Conservation (phyloP, 2,888 invertebrate genomes). For the Desoria tigrina region DNA sequence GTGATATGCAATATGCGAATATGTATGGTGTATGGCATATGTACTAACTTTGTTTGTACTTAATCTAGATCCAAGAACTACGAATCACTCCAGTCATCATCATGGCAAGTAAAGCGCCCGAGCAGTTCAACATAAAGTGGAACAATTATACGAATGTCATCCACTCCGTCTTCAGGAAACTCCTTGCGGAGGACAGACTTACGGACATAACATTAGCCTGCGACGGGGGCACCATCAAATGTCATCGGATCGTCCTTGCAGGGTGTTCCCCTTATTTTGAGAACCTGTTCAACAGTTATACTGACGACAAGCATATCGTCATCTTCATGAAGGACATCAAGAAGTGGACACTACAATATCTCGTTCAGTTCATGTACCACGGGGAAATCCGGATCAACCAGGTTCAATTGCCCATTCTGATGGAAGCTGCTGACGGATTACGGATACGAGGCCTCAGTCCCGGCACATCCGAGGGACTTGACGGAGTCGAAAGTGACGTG, state of each 20-base stretch:
- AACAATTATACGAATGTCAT: slow-evolving; percentile 79
- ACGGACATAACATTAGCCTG: slow-evolving; percentile 87
- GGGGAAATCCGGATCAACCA: slow-evolving; percentile 86
- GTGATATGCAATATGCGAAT: no score
- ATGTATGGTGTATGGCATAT: no score
- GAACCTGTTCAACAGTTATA: slow-evolving; percentile 73
- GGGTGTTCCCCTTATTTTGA: slow-evolving; percentile 84
- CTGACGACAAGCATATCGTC: slow-evolving; percentile 66
- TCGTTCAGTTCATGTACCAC: slow-evolving; percentile 88
- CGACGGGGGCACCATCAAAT: slow-evolving; percentile 80
- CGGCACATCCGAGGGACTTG: slow-evolving; percentile 34
- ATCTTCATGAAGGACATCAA: slow-evolving; percentile 80
- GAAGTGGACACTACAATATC: slow-evolving; percentile 79
- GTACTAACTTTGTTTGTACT: no score
- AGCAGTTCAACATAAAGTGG: slow-evolving; percentile 66
- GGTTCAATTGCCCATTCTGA: slow-evolving; percentile 75
- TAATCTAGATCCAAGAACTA: no score
- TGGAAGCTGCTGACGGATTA: slow-evolving; percentile 79
- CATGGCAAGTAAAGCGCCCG: slow-evolving; percentile 28
- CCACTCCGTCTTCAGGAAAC: slow-evolving; percentile 73
- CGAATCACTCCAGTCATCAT: no score
- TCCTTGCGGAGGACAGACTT: slow-evolving; percentile 76
- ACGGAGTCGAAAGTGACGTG: slow-evolving; percentile 28
- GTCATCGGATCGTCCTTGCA: slow-evolving; percentile 73
- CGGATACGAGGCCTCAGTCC: slow-evolving; percentile 71